Evolutionary conservation across 1,140 invertebrate species (phyloP).

Genomic region (Chrysoperla carnea): DNA sequence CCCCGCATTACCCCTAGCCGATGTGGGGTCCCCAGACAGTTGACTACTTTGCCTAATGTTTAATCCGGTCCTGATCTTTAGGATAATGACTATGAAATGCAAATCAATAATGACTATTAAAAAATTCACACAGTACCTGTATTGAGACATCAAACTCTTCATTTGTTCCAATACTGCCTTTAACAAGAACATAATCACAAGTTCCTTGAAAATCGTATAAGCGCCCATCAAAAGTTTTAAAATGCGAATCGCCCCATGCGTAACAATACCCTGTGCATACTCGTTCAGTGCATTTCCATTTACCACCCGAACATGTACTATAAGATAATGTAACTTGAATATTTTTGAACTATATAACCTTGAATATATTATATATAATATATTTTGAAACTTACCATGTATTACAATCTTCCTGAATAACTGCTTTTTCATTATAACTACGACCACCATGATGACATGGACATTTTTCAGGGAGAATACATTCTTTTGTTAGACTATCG

Average conservation of each 20-base stretch:
- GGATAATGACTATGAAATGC: too few relatives aligned
- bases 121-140: slow-evolving; percentile 28
- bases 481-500: slow-evolving; percentile 43
- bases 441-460: slow-evolving; percentile 77
- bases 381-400: slow-evolving; percentile 38
- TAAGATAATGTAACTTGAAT: slow-evolving; percentile 6
- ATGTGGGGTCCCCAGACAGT: too few relatives aligned
- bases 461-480: slow-evolving; percentile 50
- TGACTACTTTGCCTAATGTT: too few relatives aligned
- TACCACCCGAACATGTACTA: slow-evolving; percentile 44
- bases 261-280: slow-evolving; percentile 51
- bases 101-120: too few relatives aligned
- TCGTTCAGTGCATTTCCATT: slow-evolving; percentile 46
- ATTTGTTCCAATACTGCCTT: slow-evolving; percentile 36
- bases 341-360: neutral
- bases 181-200: slow-evolving; percentile 70
- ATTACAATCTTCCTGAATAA: slow-evolving; percentile 67
- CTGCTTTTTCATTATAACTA: slow-evolving; percentile 58
- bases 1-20: too few relatives aligned
- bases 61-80: too few relatives aligned
- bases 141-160: slow-evolving; percentile 53
- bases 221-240: slow-evolving; percentile 70
- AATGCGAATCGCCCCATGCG: slow-evolving; percentile 76
- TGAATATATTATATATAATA: neutral
- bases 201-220: slow-evolving; percentile 73